These are phyloP conservation scores for Tipula unca DNA, from an alignment of 2,888 invertebrate species.

Conservation along the genomic window DNA sequence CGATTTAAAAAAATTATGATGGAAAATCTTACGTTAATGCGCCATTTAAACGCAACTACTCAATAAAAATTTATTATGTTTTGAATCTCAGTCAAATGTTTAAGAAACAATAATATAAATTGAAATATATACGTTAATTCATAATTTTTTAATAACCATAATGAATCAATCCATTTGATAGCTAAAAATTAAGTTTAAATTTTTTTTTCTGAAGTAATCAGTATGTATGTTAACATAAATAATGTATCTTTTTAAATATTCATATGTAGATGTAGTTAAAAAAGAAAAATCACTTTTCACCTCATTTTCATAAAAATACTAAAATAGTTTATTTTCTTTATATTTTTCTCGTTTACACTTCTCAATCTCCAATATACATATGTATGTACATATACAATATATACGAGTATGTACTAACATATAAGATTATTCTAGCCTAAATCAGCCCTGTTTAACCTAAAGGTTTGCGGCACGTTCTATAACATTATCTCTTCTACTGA, in stretches of 20 bases:
- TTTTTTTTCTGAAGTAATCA: not conserved
- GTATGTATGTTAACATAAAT: no score
- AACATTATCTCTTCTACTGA: no score
- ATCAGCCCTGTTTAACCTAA: not conserved
- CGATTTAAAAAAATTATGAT: not conserved
- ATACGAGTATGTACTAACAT: no score
- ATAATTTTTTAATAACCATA: not conserved
- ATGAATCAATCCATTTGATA: no score
- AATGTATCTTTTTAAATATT: not conserved
- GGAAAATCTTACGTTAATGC: not conserved
- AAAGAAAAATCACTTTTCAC: not conserved
- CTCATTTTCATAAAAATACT: not conserved
- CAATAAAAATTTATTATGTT: not conserved
- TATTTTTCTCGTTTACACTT: not conserved
- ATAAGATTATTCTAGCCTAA: no score
- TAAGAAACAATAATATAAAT: not conserved
- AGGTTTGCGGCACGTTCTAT: no score
- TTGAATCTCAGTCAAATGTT: not conserved
- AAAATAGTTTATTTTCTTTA: not conserved
- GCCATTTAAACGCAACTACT: not conserved
- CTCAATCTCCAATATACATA: not conserved
- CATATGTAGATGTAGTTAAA: not conserved
- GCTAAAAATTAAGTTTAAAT: not conserved
- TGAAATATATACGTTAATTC: not conserved
- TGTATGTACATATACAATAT: no score